phyloP scores from a whole-genome alignment of 2,888 invertebrate species.

The Drosophila antonietae region DNA sequence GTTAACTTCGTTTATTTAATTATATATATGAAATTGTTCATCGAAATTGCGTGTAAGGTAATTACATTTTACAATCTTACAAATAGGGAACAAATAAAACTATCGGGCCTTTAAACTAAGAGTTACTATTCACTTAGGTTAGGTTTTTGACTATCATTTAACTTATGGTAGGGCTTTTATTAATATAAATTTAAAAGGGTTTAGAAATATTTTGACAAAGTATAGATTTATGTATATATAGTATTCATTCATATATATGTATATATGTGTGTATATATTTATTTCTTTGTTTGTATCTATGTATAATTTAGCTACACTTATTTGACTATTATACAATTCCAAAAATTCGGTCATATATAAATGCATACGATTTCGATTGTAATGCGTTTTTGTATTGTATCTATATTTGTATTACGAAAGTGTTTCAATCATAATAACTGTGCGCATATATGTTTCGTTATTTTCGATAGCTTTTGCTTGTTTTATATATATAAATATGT shows the following conservation, averaged over 20 bases:
- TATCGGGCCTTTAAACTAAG: slow-evolving; percentile 37
- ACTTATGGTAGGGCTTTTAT: slow-evolving; percentile 35
- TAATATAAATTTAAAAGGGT: slow-evolving; percentile 34
- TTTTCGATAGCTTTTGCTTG: slow-evolving; percentile 30
- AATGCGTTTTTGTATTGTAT: slow-evolving; percentile 44
- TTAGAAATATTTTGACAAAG: slow-evolving; percentile 23
- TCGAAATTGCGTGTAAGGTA: slow-evolving; percentile 70
- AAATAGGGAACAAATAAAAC: slow-evolving; percentile 27
- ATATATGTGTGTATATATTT: not conserved
- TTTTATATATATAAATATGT: slow-evolving; percentile 34
- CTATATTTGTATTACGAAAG: slow-evolving; percentile 53
- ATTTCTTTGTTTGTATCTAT: slow-evolving; percentile 27
- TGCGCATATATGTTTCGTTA: slow-evolving; percentile 48
- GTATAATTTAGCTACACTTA: slow-evolving; percentile 73
- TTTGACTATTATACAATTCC: slow-evolving; percentile 72
- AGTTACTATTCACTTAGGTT: slow-evolving; percentile 57
- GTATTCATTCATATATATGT: not conserved
- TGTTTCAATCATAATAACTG: slow-evolving; percentile 48
- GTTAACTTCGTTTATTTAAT: slow-evolving; percentile 77
- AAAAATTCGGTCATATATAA: slow-evolving; percentile 76
- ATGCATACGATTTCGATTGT: slow-evolving; percentile 72
- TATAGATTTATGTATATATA: not conserved
- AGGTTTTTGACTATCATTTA: slow-evolving; percentile 50
- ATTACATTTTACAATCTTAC: slow-evolving; percentile 74
- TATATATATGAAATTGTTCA: slow-evolving; percentile 68